These are phyloP conservation scores for Cepaea hortensis DNA, from an alignment of 2,888 invertebrate species.

Conservation along the genomic window DNA sequence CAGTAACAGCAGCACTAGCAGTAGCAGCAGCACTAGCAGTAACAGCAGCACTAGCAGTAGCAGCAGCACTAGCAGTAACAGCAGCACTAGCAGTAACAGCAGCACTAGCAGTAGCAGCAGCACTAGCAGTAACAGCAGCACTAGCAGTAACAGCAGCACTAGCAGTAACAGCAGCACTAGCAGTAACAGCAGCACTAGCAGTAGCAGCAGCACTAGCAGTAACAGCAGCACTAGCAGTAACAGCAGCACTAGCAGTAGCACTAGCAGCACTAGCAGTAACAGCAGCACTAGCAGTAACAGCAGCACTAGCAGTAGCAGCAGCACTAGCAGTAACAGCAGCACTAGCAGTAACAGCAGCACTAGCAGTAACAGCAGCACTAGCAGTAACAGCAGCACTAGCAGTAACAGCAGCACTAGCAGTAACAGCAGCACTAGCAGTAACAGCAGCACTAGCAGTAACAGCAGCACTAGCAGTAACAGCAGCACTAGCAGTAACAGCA, in stretches of 20 bases:
- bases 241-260: background rate
- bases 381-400: background rate
- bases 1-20: background rate
- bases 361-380: too few relatives aligned
- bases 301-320: background rate
- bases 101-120: background rate
- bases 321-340: background rate
- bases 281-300: background rate
- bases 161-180: background rate
- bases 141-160: background rate
- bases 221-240: background rate
- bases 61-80: too few relatives aligned
- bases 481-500: background rate
- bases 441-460: background rate
- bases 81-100: background rate
- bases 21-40: background rate
- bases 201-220: too few relatives aligned
- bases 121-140: background rate
- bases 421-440: slow-evolving; percentile 3
- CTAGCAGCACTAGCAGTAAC: background rate
- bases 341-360: background rate
- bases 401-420: background rate
- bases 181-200: background rate
- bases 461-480: background rate
- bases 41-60: background rate